These are phyloP conservation scores for Otocyon megalotis DNA, from an alignment of 2,113 vertebrate genomes.

Conservation along the genomic window DNA sequence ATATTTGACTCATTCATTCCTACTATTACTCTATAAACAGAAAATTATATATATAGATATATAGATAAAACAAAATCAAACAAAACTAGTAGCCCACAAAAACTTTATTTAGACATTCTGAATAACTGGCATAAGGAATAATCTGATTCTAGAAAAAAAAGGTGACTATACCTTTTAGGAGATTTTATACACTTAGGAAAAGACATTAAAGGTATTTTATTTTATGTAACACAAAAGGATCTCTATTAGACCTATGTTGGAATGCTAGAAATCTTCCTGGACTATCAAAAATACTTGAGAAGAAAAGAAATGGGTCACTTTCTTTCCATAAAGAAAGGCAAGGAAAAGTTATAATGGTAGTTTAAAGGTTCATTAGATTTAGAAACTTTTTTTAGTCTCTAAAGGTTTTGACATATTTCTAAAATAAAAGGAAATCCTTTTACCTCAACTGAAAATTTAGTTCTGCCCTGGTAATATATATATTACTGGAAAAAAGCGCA, in stretches of 20 bases:
- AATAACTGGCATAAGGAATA: not conserved
- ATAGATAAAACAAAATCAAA: not conserved
- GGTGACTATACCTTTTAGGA: not conserved
- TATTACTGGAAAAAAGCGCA: not conserved
- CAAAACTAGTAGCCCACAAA: not conserved
- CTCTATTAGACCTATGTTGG: not conserved
- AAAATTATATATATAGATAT: not conserved
- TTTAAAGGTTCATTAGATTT: not conserved
- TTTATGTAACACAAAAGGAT: not conserved
- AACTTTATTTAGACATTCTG: not conserved
- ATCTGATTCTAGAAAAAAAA: slow-evolving; percentile 21
- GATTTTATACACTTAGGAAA: slow-evolving; percentile 7
- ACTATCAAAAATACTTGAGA: not conserved
- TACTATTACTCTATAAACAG: not conserved
- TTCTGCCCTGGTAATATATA: not conserved
- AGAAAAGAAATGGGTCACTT: not conserved
- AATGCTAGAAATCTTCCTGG: slow-evolving; percentile 18
- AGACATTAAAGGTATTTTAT: not conserved
- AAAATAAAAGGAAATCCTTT: slow-evolving; percentile 5
- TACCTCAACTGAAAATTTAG: not conserved
- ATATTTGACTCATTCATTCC: not conserved
- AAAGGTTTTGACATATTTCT: not conserved
- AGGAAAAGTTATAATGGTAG: not conserved
- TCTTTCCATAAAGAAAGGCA: not conserved
- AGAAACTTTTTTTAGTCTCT: not conserved